A percentile compares a stretch with the other conserved stretches of the same genome.
phyloP scores from a whole-genome alignment of 2,888 invertebrate genomes.

The Minunthozetes semirufus region DNA sequence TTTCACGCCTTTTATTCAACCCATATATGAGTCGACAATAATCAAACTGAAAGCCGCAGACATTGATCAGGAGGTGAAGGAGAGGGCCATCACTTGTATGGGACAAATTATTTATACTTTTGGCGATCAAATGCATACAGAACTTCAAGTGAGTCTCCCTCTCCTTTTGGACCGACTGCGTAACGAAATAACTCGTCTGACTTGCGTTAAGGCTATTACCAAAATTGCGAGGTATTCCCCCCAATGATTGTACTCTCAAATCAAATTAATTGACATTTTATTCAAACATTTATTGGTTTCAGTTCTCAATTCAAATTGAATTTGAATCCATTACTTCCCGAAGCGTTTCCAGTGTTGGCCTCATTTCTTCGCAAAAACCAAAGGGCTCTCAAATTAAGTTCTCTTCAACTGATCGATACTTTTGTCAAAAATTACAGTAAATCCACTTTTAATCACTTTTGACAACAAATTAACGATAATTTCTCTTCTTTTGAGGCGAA shows the following conservation, averaged over 20 bases:
- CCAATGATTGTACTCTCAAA: slow-evolving; percentile 38
- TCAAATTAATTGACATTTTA: too few species aligned
- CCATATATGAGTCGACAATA: slow-evolving; percentile 70
- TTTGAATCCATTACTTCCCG: slow-evolving; percentile 70
- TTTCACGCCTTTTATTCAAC: slow-evolving; percentile 67
- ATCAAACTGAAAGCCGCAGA: slow-evolving; percentile 83
- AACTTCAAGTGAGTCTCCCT: slow-evolving; percentile 77
- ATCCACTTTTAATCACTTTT: slow-evolving; percentile 33
- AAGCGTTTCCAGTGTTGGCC: slow-evolving; percentile 83
- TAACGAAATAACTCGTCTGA: slow-evolving; percentile 93
- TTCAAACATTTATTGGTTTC: too few species aligned
- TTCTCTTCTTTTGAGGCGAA: slow-evolving; percentile 44
- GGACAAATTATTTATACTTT: slow-evolving; percentile 88
- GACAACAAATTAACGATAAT: slow-evolving; percentile 22
- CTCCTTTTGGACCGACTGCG: slow-evolving; percentile 88
- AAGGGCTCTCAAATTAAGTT: slow-evolving; percentile 82
- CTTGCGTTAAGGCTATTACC: slow-evolving; percentile 90
- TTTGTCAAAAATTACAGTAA: slow-evolving; percentile 71
- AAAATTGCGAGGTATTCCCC: slow-evolving; percentile 67
- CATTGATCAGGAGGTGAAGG: slow-evolving; percentile 98
- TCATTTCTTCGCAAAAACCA: slow-evolving; percentile 95
- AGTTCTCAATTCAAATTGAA: slow-evolving; percentile 74
- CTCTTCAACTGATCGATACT: slow-evolving; percentile 79
- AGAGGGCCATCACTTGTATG: slow-evolving; percentile 93
- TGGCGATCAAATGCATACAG: slow-evolving; percentile 69